Evolutionary conservation across 2,113 vertebrate genomes (phyloP), one percentile per base, ranked within the genome.

Genomic region (Oriolus oriolus): DNA sequence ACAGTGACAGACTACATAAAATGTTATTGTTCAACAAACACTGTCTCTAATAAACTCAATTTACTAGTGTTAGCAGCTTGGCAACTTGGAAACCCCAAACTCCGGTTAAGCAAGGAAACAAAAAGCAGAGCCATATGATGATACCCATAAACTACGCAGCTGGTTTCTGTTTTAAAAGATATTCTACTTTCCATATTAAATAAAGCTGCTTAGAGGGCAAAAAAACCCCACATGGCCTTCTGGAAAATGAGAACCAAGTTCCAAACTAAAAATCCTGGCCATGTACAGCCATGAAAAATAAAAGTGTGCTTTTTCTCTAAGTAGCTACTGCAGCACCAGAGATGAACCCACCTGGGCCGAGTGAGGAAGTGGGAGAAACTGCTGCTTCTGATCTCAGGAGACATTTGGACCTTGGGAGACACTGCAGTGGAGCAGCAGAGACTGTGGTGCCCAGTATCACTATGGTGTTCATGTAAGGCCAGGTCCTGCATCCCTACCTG

Each of bases 121-220:
- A 95, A 96, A 93, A 95, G 79, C 94, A 87, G 85, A 97, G 94
- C 75, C 94, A 92, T 94, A 77, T 68, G 91, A 97, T 96, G 96
- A 97, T 94, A 97, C 93, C 84, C 90, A 95, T 90, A 95, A 97
- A 97, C 90, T 82, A 87, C 31, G 5, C 97, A 97, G 96, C 95
- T 97, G 95, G 85, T 97, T 97, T 97, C 69, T 92, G 86, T 97
- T 98, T 96, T 93, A 92, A 95, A 97, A 97, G 81, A 96, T 93
- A 97, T 95, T 96, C 94, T 79, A 77, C 86, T 98, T 98, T 96
- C 94, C 87, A 77, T 96, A 93, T 95, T 96, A 96, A 97, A 96
- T 90, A 95, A 89, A 50, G 90, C 90, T 96, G 45, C 92, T 97
- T 86, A 90, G 92, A 95, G 91, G 73, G 90, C 64, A 97, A 90